Evolutionary conservation across 2,797 vertebrate genomes (phyloP).

Genomic region (Megaceryle alcyon): DNA sequence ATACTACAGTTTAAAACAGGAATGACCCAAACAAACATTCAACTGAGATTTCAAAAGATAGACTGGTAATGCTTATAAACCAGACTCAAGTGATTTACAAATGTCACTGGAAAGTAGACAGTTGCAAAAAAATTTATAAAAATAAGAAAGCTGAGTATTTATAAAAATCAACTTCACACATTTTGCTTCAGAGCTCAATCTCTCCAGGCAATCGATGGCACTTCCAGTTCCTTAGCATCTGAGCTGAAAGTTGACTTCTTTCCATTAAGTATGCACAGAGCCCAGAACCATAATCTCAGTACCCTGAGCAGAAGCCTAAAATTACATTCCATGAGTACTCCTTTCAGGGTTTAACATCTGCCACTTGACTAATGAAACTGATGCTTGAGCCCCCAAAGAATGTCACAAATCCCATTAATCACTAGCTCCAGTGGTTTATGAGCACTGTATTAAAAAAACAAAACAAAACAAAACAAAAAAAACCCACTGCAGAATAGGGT

Average conservation of each 20-base stretch:
- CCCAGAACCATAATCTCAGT: background rate
- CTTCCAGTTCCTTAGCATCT: background rate
- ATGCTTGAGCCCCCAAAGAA: background rate
- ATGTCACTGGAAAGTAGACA: background rate
- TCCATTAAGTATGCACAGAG: background rate
- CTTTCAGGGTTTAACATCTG: slow-evolving; percentile 8
- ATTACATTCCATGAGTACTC: background rate
- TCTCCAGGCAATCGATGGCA: background rate
- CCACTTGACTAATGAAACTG: background rate
- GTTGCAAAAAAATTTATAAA: slow-evolving; percentile 14
- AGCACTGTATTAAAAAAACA: background rate
- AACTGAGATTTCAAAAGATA: background rate
- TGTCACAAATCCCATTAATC: background rate
- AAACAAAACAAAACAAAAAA: slow-evolving; percentile 4
- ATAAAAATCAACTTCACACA: background rate
- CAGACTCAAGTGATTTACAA: slow-evolving; percentile 8
- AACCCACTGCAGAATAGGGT: background rate
- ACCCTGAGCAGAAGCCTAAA: background rate
- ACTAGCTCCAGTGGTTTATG: background rate
- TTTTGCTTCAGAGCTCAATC: background rate
- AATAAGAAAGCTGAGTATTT: background rate
- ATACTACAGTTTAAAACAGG: background rate
- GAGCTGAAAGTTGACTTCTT: background rate
- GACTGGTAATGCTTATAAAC: background rate
- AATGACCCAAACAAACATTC: background rate